Base-by-base conservation (phyloP, 2,113 vertebrate genomes). In the Ammospiza caudacuta region DNA sequence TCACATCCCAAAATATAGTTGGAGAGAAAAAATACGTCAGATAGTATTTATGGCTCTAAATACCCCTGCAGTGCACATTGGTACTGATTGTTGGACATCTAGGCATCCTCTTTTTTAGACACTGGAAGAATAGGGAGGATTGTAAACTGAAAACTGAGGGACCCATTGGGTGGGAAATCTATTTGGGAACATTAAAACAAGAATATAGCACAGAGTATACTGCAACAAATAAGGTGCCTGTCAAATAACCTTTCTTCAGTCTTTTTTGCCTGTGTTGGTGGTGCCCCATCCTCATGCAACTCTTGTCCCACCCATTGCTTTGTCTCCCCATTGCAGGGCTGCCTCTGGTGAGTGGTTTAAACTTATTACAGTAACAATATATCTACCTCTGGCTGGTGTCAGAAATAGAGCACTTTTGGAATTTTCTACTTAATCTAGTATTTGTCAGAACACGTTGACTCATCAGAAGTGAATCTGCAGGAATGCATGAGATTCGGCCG, bases 391-490 rank as follows among this genome's bases (percentile, higher is more conserved):
- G 2, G 3, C 3, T 72, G 44, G 41, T 90, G 61, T 90, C 76
- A 87, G 61, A 89, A 89, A 58, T 67, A 31, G 29, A 87, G 76
- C 44, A 21, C 58, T 92, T 94, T 14, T 11, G 92, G 89, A 87
- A 87, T 94, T 95, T 84, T 89, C 37, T 62, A n/a, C 49, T 28
- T 89, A 75, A 89, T 87, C 57, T 72, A 41, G 37, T 84, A 54
- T 92, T 95, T 96, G 87, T 95, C 62, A 76, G 91, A 84, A 95
- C 80, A 79, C 5, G 58, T 75, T 82, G 83, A 23, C 25, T 89
- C 4, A 24, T 87, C 80, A 91, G 87, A 84, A 90, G n/a, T 49
- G 61, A 80, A 46, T 73, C 49, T 94, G 69, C 66, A 89, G 91
- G 92, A 89, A 87, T 44, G 39, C n/a, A 64, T 84, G 22, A 2